These are phyloP conservation scores for Drosophila mauritiana DNA, from an alignment of 1,140 invertebrate species.

Conservation along the genomic window DNA sequence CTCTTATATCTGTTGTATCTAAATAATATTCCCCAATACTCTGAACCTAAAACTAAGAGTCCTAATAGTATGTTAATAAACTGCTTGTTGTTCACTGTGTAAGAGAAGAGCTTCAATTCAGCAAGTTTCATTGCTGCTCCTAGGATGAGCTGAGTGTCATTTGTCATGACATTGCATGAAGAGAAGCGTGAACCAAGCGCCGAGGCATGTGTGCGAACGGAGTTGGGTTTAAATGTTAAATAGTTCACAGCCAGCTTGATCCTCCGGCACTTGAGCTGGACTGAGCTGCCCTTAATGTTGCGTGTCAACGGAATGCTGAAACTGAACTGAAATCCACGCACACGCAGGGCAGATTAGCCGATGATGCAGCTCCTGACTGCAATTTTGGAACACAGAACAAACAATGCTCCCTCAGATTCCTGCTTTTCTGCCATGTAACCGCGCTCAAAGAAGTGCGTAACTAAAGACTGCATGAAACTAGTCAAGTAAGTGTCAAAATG, in stretches of 20 bases:
- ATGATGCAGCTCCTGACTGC: conserved; percentile 18
- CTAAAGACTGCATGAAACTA: background rate
- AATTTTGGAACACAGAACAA: background rate
- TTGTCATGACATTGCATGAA: conserved; percentile 23
- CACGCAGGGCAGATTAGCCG: conserved; percentile 22
- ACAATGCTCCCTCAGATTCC: background rate
- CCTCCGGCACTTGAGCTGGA: conserved; percentile 5
- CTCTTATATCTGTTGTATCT: too few relatives aligned
- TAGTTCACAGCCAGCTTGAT: conserved; percentile 59
- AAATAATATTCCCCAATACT: too few relatives aligned
- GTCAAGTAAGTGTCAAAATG: background rate
- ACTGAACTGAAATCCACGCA: conserved; percentile 2
- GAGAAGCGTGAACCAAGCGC: conserved; percentile 3
- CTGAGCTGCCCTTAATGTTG: conserved; percentile 18
- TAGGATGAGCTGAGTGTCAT: conserved; percentile 18
- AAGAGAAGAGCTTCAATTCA: conserved; percentile 7
- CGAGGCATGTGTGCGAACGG: conserved; percentile 13
- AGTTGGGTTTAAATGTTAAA: conserved; percentile 67
- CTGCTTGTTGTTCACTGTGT: background rate
- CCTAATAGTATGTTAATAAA: background rate
- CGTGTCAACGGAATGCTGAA: conserved; percentile 35
- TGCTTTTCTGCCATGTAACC: background rate
- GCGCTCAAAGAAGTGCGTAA: background rate
- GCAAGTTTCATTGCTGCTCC: background rate
- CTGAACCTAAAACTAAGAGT: background rate